Evolutionary conservation across 2,797 vertebrate genomes (phyloP), one percentile per base, ranked within the genome.

Genomic region (Sebastolobus altivelis): DNA sequence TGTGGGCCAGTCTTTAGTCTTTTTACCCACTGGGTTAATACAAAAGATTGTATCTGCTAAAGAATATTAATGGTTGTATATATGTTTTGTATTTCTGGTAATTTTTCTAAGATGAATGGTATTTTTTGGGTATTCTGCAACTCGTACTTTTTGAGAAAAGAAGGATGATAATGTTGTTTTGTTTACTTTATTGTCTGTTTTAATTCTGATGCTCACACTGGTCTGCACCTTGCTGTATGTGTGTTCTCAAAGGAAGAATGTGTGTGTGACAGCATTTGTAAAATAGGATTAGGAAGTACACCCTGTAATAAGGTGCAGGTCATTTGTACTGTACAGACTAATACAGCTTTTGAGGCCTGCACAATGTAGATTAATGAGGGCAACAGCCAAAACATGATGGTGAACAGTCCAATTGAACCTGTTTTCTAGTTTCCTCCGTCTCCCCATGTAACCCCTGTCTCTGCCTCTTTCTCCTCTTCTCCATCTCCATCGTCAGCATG

Each of bases 401-500:
- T 22, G 5, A 65, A 18, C 22, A 16, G 6, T 16, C 37, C 20
- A 25, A 1, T 29, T 11, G n/a, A 16, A 38, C 52, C 38, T 29
- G 9, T 62, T 76, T 76, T 38, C 43, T 33, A 12, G 33, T 79
- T 80, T 68, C 18, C 62, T 54, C 46, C 2, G 6, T 72, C 25
- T 75, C 76, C 60, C 52, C 8, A 2, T 16, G 5, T 35, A 38
- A 72, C 74, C 58, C n/a, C 56, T 22, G 11, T 29, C 65, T 73
- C 59, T 74, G 20, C 49, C 52, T 74, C 72, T 72, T 49, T 49
- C 60, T 29, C 65, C 18, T n/a, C 20, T 18, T 70, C 68, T 79
- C 79, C 35, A 38, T 80, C 49, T 69, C 61, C 38, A 29, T 87
- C 58, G 6, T 63, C 65, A 62, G 69, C 29, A 65, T 58, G 60